Conservation (phyloP, 2,888 invertebrate genomes). For the Odontomyia ornata region DNA sequence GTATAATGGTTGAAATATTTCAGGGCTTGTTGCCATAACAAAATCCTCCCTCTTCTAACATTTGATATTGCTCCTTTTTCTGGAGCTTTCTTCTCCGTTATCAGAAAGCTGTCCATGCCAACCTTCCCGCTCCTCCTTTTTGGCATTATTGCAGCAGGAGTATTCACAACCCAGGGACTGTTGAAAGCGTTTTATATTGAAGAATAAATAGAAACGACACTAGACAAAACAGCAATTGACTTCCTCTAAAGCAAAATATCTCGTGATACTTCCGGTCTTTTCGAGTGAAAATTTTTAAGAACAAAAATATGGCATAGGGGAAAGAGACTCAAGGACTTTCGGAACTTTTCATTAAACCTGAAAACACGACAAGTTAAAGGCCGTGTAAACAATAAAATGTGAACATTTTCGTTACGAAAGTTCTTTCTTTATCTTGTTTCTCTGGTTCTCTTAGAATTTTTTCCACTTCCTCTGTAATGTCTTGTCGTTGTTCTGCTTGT, state of each 20-base stretch:
- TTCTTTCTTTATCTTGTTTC: background rate
- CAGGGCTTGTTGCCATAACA: background rate
- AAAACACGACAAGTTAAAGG: background rate
- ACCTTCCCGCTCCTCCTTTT: background rate
- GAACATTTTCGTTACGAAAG: background rate
- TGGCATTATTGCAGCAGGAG: background rate
- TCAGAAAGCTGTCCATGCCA: background rate
- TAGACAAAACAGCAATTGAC: constrained; percentile 18
- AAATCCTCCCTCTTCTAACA: background rate
- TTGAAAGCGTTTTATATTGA: constrained; percentile 7
- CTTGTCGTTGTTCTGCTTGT: no score
- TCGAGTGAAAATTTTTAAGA: no score
- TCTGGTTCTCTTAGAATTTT: background rate
- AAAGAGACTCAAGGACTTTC: background rate
- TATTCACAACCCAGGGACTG: background rate
- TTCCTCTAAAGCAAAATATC: background rate
- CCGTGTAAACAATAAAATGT: constrained; percentile 7
- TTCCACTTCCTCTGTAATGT: no score
- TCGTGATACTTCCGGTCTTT: background rate
- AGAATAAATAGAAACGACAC: background rate
- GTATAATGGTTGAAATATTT: background rate
- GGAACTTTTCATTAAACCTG: constrained; percentile 21
- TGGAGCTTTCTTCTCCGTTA: background rate
- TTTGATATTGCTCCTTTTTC: background rate
- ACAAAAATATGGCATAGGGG: no score